Conservation (phyloP, 1,140 invertebrate species). For the Leguminivora glycinivorella region DNA sequence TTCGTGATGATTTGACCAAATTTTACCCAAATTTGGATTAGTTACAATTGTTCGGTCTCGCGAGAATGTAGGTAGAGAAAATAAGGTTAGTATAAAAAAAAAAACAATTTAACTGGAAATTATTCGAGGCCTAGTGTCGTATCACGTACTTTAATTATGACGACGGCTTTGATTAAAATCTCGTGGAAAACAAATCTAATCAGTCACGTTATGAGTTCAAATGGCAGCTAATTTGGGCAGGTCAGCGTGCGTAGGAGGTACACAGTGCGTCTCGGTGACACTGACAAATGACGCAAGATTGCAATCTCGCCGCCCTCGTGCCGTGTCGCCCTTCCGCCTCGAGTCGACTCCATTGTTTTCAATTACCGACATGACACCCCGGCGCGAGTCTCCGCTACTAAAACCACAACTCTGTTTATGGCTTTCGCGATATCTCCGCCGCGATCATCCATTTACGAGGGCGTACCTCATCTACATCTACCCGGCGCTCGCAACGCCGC, state of each 20-base stretch:
- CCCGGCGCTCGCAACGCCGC: constrained; percentile 37
- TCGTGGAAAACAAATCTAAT: constrained; percentile 23
- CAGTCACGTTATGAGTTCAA: constrained; percentile 29
- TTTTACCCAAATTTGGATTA: background rate
- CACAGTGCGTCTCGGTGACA: constrained; percentile 60
- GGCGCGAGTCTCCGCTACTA: constrained; percentile 56
- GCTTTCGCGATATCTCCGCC: constrained; percentile 66
- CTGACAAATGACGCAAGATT: constrained; percentile 76
- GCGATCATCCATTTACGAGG: constrained; percentile 67
- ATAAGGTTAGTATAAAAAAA: background rate
- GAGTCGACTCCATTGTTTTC: constrained; percentile 75
- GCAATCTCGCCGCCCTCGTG: constrained; percentile 66
- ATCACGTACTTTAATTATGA: constrained; percentile 11
- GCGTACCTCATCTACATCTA: constrained; percentile 56
- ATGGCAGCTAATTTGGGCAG: constrained; percentile 64
- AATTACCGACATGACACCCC: constrained; percentile 75
- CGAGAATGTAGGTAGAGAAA: background rate
- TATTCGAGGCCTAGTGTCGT: constrained; percentile 16
- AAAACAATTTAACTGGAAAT: background rate
- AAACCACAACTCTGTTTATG: constrained; percentile 70
- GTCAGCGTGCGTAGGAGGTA: constrained; percentile 52
- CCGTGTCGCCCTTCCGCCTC: constrained; percentile 58
- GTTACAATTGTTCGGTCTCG: background rate
- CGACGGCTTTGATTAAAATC: constrained; percentile 2
- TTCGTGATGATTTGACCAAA: too few relatives aligned